Evolutionary conservation across 35 echinoderm and acorn worm genomes (phyloP).

Genomic region (Anneissia japonica): DNA sequence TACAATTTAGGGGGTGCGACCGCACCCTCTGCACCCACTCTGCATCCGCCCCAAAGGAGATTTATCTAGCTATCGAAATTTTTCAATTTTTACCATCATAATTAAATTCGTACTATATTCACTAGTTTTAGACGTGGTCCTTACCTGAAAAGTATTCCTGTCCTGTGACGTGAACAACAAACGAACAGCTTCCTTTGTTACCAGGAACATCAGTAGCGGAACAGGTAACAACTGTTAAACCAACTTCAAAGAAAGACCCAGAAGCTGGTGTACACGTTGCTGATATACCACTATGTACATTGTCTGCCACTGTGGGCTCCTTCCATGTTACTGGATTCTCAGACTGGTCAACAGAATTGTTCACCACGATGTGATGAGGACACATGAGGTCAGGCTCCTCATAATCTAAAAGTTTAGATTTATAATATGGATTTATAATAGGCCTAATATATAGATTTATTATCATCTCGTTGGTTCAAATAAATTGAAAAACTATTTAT

Average conservation of each 20-base stretch:
- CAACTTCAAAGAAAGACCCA: not conserved
- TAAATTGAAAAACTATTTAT: too few species aligned
- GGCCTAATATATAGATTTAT: too few species aligned
- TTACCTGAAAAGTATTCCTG: too few species aligned
- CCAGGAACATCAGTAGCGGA: not conserved
- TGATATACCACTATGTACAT: not conserved
- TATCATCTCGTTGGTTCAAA: too few species aligned
- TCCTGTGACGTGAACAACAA: not conserved
- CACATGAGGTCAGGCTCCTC: constrained; percentile 1
- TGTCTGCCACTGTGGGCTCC: not conserved
- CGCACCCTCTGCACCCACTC: too few species aligned
- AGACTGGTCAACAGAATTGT: not conserved
- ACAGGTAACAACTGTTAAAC: constrained; percentile 2
- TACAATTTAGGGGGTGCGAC: too few species aligned
- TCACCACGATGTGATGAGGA: not conserved
- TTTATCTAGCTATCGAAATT: too few species aligned
- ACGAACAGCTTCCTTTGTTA: not conserved
- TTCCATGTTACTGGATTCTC: not conserved
- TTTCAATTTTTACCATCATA: too few species aligned
- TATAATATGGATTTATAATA: too few species aligned
- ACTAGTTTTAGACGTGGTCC: too few species aligned
- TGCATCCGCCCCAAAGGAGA: too few species aligned
- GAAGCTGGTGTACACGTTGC: not conserved
- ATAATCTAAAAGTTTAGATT: not conserved
- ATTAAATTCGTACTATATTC: too few species aligned